A percentile compares a stretch with the other conserved stretches of the same genome.
These are phyloP conservation scores for Nephrotoma guestfalica DNA, from an alignment of 2,888 invertebrate genomes.

Conservation along the genomic window DNA sequence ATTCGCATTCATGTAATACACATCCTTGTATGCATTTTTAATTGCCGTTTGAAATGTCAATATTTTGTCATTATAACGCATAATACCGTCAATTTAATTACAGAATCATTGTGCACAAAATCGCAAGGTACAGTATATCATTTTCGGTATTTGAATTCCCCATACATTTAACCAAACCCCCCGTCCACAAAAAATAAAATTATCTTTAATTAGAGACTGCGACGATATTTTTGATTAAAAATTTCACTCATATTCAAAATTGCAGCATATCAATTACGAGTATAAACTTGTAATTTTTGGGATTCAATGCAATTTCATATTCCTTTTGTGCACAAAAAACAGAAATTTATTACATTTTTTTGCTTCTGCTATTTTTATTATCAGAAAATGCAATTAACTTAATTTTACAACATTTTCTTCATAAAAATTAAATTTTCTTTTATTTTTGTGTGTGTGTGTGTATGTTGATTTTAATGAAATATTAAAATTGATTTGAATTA, in stretches of 20 bases:
- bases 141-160: background rate
- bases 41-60: background rate
- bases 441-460: background rate
- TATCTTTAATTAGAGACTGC: background rate
- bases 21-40: background rate
- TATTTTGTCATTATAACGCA: background rate
- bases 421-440: background rate
- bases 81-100: background rate
- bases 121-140: background rate
- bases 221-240: background rate
- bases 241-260: background rate
- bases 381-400: background rate
- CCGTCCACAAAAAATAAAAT: background rate
- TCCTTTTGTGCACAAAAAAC: background rate
- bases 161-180: background rate
- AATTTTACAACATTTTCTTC: background rate
- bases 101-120: background rate
- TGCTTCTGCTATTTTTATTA: background rate
- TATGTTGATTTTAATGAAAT: background rate
- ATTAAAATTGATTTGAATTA: background rate
- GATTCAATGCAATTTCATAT: background rate
- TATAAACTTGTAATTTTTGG: background rate
- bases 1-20: background rate
- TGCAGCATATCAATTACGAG: background rate
- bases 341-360: background rate